Conservation (phyloP, 2,797 vertebrate genomes). For the Sebastes ruberrimus region DNA sequence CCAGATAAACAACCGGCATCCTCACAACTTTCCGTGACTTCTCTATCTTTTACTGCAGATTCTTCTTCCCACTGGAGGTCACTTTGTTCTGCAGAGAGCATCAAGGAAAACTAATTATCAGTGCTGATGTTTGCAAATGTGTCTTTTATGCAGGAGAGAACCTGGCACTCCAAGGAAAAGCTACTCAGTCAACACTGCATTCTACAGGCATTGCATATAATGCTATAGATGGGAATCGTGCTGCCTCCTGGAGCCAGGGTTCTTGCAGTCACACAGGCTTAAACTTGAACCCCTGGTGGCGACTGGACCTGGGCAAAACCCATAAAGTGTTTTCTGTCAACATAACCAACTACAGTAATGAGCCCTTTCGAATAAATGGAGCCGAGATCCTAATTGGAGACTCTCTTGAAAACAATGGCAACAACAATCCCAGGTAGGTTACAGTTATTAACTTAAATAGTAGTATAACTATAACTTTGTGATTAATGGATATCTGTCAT, state of each 20-base stretch:
- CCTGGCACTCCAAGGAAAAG: conserved; percentile 49
- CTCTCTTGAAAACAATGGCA: conserved; percentile 57
- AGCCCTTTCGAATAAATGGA: not conserved
- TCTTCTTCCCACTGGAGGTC: not conserved
- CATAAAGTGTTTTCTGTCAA: conserved; percentile 63
- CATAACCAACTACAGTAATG: conserved; percentile 20
- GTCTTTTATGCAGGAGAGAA: conserved; percentile 42
- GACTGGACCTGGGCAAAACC: conserved; percentile 59
- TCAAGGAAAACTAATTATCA: fast-evolving
- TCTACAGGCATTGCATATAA: not conserved
- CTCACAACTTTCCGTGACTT: not conserved
- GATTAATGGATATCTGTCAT: not conserved
- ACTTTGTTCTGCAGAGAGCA: not conserved
- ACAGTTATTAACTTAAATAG: not conserved
- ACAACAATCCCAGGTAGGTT: conserved; percentile 58
- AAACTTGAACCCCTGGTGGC: conserved; percentile 63
- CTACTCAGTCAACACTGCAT: conserved; percentile 4
- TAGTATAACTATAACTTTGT: no score
- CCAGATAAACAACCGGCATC: not conserved
- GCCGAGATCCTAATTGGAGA: conserved; percentile 69
- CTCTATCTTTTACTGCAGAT: not conserved
- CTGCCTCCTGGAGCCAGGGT: not conserved
- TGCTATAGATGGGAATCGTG: conserved; percentile 64
- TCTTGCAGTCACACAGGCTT: conserved; percentile 43
- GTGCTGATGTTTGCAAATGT: not conserved